Evolutionary conservation across 2,797 vertebrate genomes (phyloP).

Genomic region (Gastrophryne carolinensis): DNA sequence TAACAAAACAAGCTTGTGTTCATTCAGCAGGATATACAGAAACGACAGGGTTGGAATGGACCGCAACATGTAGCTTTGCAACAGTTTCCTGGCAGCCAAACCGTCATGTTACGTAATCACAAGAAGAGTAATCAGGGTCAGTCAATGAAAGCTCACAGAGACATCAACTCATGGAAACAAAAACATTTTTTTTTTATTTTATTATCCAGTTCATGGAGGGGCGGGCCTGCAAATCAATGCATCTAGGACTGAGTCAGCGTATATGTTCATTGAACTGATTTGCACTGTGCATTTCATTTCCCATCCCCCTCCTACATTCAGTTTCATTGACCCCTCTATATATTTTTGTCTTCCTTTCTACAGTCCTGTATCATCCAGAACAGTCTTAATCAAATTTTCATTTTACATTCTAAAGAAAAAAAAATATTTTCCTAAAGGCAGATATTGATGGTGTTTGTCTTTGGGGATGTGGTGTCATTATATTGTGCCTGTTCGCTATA

Average conservation of each 20-base stretch:
- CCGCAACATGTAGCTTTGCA: slow-evolving; percentile 34
- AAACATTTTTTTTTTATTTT: neutral
- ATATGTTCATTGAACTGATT: neutral
- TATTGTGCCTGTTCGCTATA: slow-evolving; percentile 44
- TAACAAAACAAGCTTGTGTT: neutral
- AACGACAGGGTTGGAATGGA: neutral
- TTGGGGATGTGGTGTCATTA: slow-evolving; percentile 34
- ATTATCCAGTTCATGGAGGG: neutral
- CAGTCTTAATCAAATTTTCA: slow-evolving; percentile 7
- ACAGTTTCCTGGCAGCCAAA: slow-evolving; percentile 5
- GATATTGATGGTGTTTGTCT: slow-evolving; percentile 36
- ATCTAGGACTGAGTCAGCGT: neutral
- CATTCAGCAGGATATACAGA: neutral
- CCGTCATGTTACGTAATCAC: neutral
- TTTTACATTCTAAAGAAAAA: slow-evolving; percentile 1
- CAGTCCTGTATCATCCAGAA: neutral
- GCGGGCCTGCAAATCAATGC: neutral
- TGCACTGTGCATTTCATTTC: slow-evolving; percentile 25
- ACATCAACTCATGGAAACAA: slow-evolving; percentile 24
- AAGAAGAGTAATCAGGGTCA: slow-evolving; percentile 32
- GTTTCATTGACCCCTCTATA: neutral
- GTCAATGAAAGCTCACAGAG: slow-evolving; percentile 17
- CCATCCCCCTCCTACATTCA: neutral
- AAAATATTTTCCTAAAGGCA: slow-evolving; percentile 26
- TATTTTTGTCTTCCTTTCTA: neutral